These are phyloP conservation scores for Pseudois nayaur DNA, from an alignment of 2,113 vertebrate species.

Conservation along the genomic window DNA sequence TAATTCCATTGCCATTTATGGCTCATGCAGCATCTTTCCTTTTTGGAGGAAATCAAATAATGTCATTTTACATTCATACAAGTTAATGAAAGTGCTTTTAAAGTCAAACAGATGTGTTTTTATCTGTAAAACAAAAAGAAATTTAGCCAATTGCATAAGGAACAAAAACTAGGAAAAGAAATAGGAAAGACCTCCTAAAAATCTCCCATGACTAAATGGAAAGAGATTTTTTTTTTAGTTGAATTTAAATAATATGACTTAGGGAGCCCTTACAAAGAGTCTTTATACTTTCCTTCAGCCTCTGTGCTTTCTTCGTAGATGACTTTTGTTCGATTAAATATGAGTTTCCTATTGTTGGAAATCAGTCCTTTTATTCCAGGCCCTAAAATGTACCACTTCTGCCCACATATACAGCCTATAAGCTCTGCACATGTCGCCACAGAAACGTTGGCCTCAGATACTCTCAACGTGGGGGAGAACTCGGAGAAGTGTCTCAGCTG, in stretches of 20 bases:
- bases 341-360: conserved; percentile 36
- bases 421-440: conserved; percentile 17
- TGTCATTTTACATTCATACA: background rate
- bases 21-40: background rate
- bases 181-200: background rate
- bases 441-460: background rate
- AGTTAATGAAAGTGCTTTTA: background rate
- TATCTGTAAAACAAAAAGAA: background rate
- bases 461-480: background rate
- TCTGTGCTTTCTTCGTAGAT: conserved; percentile 22
- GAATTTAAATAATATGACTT: conserved; percentile 13
- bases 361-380: background rate
- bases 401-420: background rate
- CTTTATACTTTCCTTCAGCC: conserved; percentile 1
- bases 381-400: background rate
- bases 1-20: background rate
- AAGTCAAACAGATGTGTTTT: background rate
- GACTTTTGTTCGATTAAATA: conserved; percentile 42
- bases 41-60: background rate
- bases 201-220: background rate
- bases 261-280: conserved; percentile 28
- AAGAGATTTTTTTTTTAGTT: background rate
- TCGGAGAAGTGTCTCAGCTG: background rate
- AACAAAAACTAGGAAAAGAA: background rate
- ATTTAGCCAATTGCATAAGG: background rate